A percentile compares a stretch with the other conserved stretches of the same genome.
These are phyloP conservation scores for Sander lucioperca DNA, from an alignment of 2,113 vertebrate genomes.

Conservation along the genomic window DNA sequence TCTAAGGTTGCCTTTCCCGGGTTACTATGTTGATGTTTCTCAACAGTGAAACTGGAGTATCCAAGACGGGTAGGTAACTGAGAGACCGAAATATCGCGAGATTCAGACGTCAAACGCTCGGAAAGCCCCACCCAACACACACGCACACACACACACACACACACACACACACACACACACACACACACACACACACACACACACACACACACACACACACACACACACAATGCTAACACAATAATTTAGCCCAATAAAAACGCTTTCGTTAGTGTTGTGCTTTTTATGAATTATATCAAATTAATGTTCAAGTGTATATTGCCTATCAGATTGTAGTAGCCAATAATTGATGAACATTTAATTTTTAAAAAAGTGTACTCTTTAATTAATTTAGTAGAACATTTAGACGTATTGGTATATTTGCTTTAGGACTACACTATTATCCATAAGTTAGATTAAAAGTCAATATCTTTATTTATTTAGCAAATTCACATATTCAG, in stretches of 20 bases:
- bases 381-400: too few relatives aligned
- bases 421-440: neutral
- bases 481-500: neutral
- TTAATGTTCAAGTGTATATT: too few relatives aligned
- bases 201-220: neutral
- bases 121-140: neutral
- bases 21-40: constrained; percentile 74
- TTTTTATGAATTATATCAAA: too few relatives aligned
- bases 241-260: neutral
- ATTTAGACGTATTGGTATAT: too few relatives aligned
- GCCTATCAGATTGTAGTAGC: too few relatives aligned
- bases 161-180: neutral
- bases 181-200: neutral
- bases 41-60: constrained; percentile 67
- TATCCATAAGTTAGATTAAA: neutral
- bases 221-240: neutral
- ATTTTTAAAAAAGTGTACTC: too few relatives aligned
- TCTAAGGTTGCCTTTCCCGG: constrained; percentile 70
- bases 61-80: constrained; percentile 72
- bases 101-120: constrained; percentile 13
- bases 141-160: neutral
- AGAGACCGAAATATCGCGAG: constrained; percentile 70
- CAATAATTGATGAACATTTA: too few relatives aligned
- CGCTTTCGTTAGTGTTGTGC: too few relatives aligned
- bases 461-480: neutral